phyloP scores from a whole-genome alignment of 2,113 vertebrate genomes.

The Perccottus glenii region DNA sequence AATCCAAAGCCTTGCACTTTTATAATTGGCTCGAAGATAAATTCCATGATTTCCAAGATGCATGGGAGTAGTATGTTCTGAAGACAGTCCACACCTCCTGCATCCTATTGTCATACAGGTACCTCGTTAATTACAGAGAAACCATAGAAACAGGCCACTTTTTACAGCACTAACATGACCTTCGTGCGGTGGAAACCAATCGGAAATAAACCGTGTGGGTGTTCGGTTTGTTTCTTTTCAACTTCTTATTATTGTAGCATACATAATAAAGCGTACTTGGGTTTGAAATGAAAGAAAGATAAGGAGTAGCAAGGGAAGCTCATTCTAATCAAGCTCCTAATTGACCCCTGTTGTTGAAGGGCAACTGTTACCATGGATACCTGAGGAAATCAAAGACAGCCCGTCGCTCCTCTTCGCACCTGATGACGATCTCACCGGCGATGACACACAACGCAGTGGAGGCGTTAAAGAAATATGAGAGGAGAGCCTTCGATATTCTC shows the following conservation, averaged over 20 bases:
- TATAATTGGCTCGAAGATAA: too few species aligned
- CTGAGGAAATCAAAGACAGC: slow-evolving; percentile 53
- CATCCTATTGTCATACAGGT: neutral
- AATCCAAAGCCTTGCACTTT: too few species aligned
- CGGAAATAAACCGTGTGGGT: neutral
- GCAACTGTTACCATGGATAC: slow-evolving; percentile 65
- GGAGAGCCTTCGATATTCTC: neutral
- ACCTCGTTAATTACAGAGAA: neutral
- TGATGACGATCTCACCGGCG: slow-evolving; percentile 54
- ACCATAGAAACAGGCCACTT: slow-evolving; percentile 2
- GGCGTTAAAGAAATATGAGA: slow-evolving; percentile 47
- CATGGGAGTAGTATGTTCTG: too few species aligned
- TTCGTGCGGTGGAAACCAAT: neutral
- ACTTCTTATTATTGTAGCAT: too few species aligned
- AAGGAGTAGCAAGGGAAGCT: slow-evolving; percentile 22
- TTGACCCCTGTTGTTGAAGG: slow-evolving; percentile 58
- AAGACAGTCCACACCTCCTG: neutral
- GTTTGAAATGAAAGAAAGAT: neutral
- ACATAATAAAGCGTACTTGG: too few species aligned
- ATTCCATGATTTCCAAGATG: too few species aligned
- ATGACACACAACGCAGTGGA: slow-evolving; percentile 45
- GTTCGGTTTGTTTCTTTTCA: too few species aligned
- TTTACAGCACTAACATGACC: neutral
- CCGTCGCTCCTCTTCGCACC: slow-evolving; percentile 67
- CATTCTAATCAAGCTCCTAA: slow-evolving; percentile 45